Conservation (phyloP, 2,797 vertebrate species). For the Agapornis canus region DNA sequence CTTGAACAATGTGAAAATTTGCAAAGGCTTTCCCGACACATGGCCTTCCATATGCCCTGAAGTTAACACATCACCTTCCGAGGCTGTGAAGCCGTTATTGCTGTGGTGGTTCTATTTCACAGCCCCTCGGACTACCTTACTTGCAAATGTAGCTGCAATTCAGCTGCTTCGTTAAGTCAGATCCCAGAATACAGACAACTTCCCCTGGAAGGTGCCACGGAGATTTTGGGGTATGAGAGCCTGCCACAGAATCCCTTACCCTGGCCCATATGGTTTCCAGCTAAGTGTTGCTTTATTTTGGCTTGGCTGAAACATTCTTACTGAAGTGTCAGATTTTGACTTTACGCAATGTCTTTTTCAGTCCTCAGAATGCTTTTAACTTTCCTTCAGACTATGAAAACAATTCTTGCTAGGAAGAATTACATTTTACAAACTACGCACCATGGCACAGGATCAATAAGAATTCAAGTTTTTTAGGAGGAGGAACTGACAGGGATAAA, state of each 20-base stretch:
- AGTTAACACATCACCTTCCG: not conserved
- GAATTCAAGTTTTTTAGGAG: conserved; percentile 23
- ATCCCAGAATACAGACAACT: not conserved
- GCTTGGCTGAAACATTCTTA: conserved; percentile 46
- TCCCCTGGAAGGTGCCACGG: not conserved
- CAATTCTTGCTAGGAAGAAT: conserved; percentile 43
- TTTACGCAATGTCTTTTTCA: conserved; percentile 49
- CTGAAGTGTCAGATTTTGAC: conserved; percentile 58
- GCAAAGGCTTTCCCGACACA: not conserved
- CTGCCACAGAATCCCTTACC: conserved; percentile 4
- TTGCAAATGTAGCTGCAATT: not conserved
- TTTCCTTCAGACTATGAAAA: conserved; percentile 43
- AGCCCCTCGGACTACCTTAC: not conserved
- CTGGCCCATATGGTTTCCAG: conserved; percentile 37
- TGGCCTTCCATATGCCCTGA: not conserved
- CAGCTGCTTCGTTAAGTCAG: not conserved
- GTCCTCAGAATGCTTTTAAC: conserved; percentile 42
- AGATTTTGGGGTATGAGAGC: not conserved
- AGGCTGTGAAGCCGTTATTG: not conserved
- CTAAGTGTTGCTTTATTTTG: conserved; percentile 60
- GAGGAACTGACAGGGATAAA: conserved; percentile 34
- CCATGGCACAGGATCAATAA: conserved; percentile 23
- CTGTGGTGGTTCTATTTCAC: not conserved
- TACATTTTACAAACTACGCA: conserved; percentile 38
- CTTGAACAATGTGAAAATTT: not conserved